Conservation (phyloP, 2,888 invertebrate genomes). For the Neria commutata region DNA sequence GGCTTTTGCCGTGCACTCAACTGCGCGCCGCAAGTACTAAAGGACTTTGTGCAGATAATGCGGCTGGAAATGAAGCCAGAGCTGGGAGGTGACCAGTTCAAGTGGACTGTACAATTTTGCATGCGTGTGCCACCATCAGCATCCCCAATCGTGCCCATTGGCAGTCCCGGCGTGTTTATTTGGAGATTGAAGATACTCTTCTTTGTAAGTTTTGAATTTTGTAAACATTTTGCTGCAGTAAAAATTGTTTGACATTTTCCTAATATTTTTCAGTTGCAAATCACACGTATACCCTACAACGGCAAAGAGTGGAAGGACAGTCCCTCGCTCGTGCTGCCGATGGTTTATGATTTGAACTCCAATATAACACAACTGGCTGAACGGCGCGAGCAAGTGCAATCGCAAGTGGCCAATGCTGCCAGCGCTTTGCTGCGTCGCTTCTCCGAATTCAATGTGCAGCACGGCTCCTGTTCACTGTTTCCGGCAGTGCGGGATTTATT, state of each 20-base stretch:
- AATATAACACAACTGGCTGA: slow-evolving; percentile 89
- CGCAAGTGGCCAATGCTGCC: slow-evolving; percentile 69
- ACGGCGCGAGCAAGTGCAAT: slow-evolving; percentile 71
- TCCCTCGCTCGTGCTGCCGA: slow-evolving; percentile 80
- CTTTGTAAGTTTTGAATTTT: slow-evolving; percentile 71
- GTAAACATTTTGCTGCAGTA: background rate
- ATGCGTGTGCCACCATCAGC: slow-evolving; percentile 89
- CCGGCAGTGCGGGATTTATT: slow-evolving; percentile 89
- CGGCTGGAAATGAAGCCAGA: slow-evolving; percentile 69
- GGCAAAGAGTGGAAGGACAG: slow-evolving; percentile 72
- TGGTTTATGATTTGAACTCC: slow-evolving; percentile 86
- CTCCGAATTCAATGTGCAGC: slow-evolving; percentile 74
- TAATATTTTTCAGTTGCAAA: slow-evolving; percentile 70
- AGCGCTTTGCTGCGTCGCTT: slow-evolving; percentile 73
- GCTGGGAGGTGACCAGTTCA: slow-evolving; percentile 68
- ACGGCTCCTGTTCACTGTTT: slow-evolving; percentile 88
- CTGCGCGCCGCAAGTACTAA: slow-evolving; percentile 84
- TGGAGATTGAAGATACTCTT: slow-evolving; percentile 88
- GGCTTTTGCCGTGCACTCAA: slow-evolving; percentile 86
- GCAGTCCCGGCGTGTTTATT: slow-evolving; percentile 85
- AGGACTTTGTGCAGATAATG: slow-evolving; percentile 83
- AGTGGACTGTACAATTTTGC: slow-evolving; percentile 92
- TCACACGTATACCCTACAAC: slow-evolving; percentile 72
- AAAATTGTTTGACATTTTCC: slow-evolving; percentile 12
- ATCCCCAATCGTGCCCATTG: slow-evolving; percentile 85